Evolutionary conservation across 2,113 vertebrate genomes (phyloP), one percentile per base, ranked within the genome.

Genomic region (Bolborhynchus lineola): DNA sequence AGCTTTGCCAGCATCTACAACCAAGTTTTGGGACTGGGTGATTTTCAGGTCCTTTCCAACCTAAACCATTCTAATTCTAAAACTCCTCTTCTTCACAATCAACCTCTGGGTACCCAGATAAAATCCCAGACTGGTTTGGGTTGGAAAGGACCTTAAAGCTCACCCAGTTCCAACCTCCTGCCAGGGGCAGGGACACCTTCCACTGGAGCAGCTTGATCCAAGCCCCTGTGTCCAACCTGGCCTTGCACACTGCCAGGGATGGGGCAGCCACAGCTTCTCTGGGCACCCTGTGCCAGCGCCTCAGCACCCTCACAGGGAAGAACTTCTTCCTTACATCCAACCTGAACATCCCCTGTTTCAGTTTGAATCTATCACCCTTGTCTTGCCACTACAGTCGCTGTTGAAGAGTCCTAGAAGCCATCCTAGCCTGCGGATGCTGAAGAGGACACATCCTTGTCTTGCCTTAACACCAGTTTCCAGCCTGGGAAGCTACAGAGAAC

Each of bases 401-500:
- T 24, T 35, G 33, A 23, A 59, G 57, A 59, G 33, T 16, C 33
- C 21, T 59, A 59, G 57, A 77, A 64, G n/a, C 44, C 11, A 18
- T 47, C 42, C 29, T 28, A 62, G n/a, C 3, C 59, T 10, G 16
- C 42, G 37, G 7, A 0, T 75, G 60, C 19, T 9, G 44, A 31
- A 41, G 42, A 18, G 12, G 29, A 50, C 15, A 2, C 0, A 1
- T 42, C 24, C 31, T 29, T 5, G 0, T 2, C 41, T 7, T 39
- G 60, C 62, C 65, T 46, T 6, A 39, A 10, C 47, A 57, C 5
- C 68, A 44, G 2, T 10, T 31, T 69, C 37, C 67, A 87, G 13
- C 28, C 23, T 62, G 20, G 64, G 59, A 74, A 90, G 76, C 25
- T 63, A 20, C 1, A 4, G 47, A 78, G 52, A 91, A 72, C 35